phyloP scores from a whole-genome alignment of 2,797 vertebrate genomes.

The Decapterus maruadsi region DNA sequence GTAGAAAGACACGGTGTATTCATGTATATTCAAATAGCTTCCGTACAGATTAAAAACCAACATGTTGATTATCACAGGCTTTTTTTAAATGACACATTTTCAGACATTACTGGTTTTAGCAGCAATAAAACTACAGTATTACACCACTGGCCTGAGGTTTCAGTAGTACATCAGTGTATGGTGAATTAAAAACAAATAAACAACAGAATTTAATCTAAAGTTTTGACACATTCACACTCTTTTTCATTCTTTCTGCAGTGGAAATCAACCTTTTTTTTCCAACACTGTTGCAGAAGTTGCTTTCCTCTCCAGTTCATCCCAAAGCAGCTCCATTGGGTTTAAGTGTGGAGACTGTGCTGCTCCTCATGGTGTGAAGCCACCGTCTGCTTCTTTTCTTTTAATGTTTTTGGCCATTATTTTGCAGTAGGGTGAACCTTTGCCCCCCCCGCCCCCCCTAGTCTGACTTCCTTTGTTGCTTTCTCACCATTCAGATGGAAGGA shows the following conservation, averaged over 20 bases:
- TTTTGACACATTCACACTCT: neutral
- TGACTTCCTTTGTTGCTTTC: neutral
- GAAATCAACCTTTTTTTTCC: neutral
- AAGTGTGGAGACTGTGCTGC: too few species aligned
- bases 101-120: neutral
- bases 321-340: too few species aligned
- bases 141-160: neutral
- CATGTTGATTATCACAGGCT: conserved; percentile 34
- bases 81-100: neutral
- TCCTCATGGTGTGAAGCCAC: too few species aligned
- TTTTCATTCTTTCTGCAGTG: neutral
- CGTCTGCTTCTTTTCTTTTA: too few species aligned
- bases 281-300: too few species aligned
- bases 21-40: conserved; percentile 43
- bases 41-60: conserved; percentile 28
- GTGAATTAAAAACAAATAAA: neutral
- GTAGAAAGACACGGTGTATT: conserved; percentile 43
- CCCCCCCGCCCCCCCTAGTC: neutral
- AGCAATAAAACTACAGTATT: neutral
- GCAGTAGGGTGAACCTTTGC: neutral
- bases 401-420: neutral
- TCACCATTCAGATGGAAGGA: too few species aligned
- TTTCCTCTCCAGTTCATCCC: neutral
- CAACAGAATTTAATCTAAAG: neutral
- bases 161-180: too few species aligned